Evolutionary conservation across 1,140 invertebrate genomes (phyloP).

Genomic region (Nebria ingens): DNA sequence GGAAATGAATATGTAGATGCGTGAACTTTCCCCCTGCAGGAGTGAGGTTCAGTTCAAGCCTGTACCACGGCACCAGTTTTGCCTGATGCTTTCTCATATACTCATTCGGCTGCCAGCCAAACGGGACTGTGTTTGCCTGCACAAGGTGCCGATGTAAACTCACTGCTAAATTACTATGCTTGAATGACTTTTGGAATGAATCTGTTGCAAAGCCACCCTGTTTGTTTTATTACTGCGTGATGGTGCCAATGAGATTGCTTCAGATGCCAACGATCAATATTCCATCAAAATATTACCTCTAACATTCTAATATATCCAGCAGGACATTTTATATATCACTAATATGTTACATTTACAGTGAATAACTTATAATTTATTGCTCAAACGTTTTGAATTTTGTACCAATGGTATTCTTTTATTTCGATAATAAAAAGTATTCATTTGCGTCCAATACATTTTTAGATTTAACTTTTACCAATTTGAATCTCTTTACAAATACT

Average conservation of each 20-base stretch:
- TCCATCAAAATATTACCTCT: no score
- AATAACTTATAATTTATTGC: no score
- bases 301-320: no score
- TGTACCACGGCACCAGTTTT: not conserved
- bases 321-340: no score
- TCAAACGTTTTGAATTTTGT: no score
- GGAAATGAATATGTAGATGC: conserved; percentile 9
- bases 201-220: not conserved
- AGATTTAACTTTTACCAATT: no score
- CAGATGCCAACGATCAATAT: no score
- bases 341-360: no score
- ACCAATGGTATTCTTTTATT: no score
- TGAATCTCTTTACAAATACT: no score
- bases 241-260: not conserved
- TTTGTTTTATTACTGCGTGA: not conserved
- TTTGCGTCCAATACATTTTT: no score
- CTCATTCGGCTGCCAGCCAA: not conserved
- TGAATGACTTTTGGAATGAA: not conserved
- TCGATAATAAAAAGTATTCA: no score
- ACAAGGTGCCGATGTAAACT: not conserved
- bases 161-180: not conserved
- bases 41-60: not conserved
- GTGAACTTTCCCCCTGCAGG: conserved; percentile 1
- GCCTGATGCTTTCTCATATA: not conserved
- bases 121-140: not conserved